Conservation (phyloP, 2,888 invertebrate species). For the Eupeodes latifasciatus region DNA sequence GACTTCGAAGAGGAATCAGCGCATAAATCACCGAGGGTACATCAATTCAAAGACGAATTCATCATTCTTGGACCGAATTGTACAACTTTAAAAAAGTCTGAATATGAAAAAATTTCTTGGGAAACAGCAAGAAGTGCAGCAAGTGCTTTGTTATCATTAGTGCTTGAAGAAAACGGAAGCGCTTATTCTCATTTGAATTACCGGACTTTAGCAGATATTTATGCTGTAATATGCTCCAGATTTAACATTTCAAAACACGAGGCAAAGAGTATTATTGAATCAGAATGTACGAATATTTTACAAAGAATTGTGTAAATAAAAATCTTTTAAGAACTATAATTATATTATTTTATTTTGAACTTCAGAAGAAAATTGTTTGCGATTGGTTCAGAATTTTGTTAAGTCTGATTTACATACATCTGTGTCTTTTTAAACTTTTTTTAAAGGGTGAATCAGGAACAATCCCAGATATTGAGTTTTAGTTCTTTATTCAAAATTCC, state of each 20-base stretch:
- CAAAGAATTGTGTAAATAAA: background rate
- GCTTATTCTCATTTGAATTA: background rate
- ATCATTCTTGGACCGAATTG: background rate
- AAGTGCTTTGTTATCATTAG: background rate
- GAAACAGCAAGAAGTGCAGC: background rate
- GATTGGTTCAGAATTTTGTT: no score
- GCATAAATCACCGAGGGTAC: background rate
- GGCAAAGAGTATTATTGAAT: background rate
- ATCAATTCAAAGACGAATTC: background rate
- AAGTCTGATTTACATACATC: no score
- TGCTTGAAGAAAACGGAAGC: background rate
- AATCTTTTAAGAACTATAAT: no score
- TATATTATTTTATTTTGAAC: no score
- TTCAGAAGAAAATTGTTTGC: no score
- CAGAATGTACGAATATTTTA: background rate
- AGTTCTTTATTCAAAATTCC: no score
- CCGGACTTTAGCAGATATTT: background rate
- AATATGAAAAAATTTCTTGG: background rate
- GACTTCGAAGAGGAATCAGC: background rate
- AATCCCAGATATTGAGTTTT: no score
- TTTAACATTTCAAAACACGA: background rate
- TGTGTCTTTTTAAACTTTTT: no score
- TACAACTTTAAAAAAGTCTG: background rate
- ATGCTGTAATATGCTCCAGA: background rate
- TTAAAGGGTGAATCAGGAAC: no score